Percentiles rank a stretch among this genome's conserved stretches.
phyloP scores from a whole-genome alignment of 2,888 invertebrate species.

The Philereme vetulata region DNA sequence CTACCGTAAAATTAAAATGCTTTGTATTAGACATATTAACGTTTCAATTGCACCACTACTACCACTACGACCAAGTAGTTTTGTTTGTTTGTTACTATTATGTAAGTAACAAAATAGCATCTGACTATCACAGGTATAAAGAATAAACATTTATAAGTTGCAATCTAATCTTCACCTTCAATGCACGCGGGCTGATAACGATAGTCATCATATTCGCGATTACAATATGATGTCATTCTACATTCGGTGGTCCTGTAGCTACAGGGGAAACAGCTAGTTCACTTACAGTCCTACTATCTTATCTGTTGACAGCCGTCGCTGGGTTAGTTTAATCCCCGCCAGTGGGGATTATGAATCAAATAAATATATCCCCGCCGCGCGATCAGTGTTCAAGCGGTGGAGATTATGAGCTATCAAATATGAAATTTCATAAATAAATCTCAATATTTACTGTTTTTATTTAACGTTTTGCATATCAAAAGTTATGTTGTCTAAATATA shows the following conservation, averaged over 20 bases:
- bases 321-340: too few relatives aligned
- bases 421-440: too few relatives aligned
- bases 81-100: too few relatives aligned
- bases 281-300: not conserved
- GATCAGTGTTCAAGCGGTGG: too few relatives aligned
- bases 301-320: too few relatives aligned
- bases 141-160: not conserved
- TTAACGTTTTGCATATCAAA: too few relatives aligned
- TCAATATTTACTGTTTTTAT: too few relatives aligned
- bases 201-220: constrained; percentile 19
- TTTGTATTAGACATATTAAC: constrained; percentile 9
- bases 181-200: constrained; percentile 16
- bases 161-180: constrained; percentile 24
- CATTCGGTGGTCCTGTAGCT: constrained; percentile 21
- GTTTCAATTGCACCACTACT: not conserved
- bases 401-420: too few relatives aligned
- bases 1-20: constrained; percentile 16
- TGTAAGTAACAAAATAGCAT: not conserved
- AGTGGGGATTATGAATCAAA: too few relatives aligned
- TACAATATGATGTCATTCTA: constrained; percentile 25
- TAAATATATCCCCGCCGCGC: too few relatives aligned
- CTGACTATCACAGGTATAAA: not conserved
- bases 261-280: constrained; percentile 6
- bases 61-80: too few relatives aligned
- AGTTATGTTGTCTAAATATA: too few relatives aligned